Evolutionary conservation across 1,140 invertebrate genomes (phyloP).

Genomic region (Brachionus calyciflorus): DNA sequence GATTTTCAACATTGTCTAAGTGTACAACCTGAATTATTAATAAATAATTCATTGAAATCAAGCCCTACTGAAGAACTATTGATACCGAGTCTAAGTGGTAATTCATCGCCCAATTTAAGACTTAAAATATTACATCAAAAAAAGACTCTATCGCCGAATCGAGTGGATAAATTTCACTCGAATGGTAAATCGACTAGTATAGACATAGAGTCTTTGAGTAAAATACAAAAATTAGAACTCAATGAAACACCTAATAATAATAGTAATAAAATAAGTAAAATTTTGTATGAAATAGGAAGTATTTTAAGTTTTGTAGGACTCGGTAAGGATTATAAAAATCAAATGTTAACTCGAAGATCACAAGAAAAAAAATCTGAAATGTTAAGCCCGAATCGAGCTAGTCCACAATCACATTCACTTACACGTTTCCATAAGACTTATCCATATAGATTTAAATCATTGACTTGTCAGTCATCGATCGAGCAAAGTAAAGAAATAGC

Average conservation of each 20-base stretch:
- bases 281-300: slow-evolving; percentile 10
- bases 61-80: neutral
- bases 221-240: neutral
- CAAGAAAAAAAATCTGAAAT: neutral
- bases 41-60: neutral
- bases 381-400: neutral
- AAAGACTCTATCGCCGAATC: slow-evolving; percentile 2
- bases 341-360: neutral
- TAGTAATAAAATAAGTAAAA: slow-evolving; percentile 23
- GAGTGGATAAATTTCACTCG: neutral
- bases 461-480: neutral
- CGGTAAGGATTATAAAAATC: slow-evolving; percentile 6
- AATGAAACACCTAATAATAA: neutral
- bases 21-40: slow-evolving; percentile 23
- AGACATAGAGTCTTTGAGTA: neutral
- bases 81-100: neutral
- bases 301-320: slow-evolving; percentile 24
- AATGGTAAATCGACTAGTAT: slow-evolving; percentile 1
- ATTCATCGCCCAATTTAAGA: slow-evolving; percentile 5
- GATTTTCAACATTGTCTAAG: slow-evolving; percentile 45
- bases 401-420: neutral
- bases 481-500: neutral
- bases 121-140: neutral
- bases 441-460: slow-evolving; percentile 19
- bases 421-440: slow-evolving; percentile 35